Base-by-base conservation (phyloP, 37 sponge, comb jelly and placozoan species). In the Geodia barretti region DNA sequence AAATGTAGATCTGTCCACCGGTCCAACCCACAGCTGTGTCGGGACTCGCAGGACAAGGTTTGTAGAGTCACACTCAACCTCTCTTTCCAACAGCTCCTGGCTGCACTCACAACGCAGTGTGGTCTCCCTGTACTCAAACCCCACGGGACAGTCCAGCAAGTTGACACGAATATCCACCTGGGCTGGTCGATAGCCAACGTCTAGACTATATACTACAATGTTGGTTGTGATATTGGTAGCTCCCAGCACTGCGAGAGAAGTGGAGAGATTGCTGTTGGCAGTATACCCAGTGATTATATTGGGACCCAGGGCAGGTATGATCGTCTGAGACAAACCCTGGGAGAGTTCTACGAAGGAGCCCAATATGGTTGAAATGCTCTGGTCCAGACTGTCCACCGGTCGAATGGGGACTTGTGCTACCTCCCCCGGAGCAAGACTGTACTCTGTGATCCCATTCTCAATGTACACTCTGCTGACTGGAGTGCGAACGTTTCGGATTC, bases 21-120 rank as follows among this genome's bases (percentile, higher is more conserved):
- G 77, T 29, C 84, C 84, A 21, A 76, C 25, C 84, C 84, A 84
- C 7, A 68, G 0, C 31, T 47, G 35, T 34, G 24, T 37, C 24
- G 77, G 77, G 0, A 76, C 61, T 0, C 1, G 1, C 14, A 83
- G 76, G 26, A 25, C 24, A 1, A 64, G 62, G 23, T 66, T 68
- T 2, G 31, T 35, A 32, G 40, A 19, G 59, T 76, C 30, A 54
- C 84, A 84, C 0, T 3, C 1, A 21, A 84, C 41, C 1, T 58
- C 39, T 24, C 4, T 20, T 1, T 24, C 25, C 59, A 11, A 19
- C 7, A 84, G 39, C 9, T 42, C 28, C 1, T 19, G 39, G 28
- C 5, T 66, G 62, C 84, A 84, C 41, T 7, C 60, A 68, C 84
- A 84, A 20, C 38, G 28, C 21, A 1, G 5, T 9, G 17, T 23